Conservation (phyloP, 2,888 invertebrate genomes). For the Mimachlamys varia region DNA sequence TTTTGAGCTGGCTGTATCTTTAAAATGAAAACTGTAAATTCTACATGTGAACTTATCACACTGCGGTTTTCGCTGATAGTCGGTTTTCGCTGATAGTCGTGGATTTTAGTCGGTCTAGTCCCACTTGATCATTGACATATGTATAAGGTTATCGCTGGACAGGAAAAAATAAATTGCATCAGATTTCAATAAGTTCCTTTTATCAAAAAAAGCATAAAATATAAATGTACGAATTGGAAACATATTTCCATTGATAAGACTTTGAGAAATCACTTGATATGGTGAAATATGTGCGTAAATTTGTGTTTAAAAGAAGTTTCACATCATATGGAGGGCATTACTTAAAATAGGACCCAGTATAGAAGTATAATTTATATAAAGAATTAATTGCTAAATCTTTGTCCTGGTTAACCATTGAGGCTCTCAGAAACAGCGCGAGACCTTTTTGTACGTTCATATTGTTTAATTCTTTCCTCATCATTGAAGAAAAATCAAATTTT, state of each 20-base stretch:
- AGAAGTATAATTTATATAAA: background rate
- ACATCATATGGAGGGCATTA: background rate
- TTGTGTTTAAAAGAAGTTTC: background rate
- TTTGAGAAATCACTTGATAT: background rate
- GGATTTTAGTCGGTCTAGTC: background rate
- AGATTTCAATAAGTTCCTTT: slow-evolving; percentile 27
- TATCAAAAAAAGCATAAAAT: background rate
- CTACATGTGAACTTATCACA: background rate
- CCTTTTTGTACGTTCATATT: background rate
- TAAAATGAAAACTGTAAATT: slow-evolving; percentile 18
- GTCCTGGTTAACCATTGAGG: too few relatives aligned
- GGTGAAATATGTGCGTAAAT: background rate
- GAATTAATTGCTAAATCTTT: background rate
- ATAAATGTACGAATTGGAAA: background rate
- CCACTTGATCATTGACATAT: background rate
- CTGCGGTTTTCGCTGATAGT: background rate
- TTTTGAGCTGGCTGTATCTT: background rate
- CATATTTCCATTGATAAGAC: slow-evolving; percentile 2
- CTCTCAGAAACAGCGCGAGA: background rate
- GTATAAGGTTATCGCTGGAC: background rate
- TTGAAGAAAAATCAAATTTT: too few relatives aligned
- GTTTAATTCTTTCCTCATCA: background rate
- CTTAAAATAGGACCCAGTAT: background rate
- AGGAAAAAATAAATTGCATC: slow-evolving; percentile 1
- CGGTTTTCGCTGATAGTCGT: background rate